Conservation (phyloP, 2,113 vertebrate genomes). For the Phocoena phocoena region DNA sequence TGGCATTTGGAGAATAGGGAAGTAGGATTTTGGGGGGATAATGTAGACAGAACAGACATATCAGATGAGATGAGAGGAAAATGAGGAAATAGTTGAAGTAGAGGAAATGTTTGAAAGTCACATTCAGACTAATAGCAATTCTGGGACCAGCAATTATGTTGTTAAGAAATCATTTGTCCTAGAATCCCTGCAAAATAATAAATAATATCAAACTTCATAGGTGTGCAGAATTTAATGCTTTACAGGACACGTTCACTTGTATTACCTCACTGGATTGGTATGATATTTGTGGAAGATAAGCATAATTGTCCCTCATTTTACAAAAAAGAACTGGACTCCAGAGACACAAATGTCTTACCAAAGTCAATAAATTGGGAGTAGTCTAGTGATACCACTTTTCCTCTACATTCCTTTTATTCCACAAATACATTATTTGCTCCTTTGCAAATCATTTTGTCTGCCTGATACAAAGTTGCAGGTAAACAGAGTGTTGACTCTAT, state of each 20-base stretch:
- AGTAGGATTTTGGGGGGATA: not conserved
- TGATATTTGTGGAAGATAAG: not conserved
- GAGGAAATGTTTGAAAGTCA: not conserved
- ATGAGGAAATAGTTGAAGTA: not conserved
- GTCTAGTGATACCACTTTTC: not conserved
- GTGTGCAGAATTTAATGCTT: not conserved
- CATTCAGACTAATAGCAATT: not conserved
- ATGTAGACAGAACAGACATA: not conserved
- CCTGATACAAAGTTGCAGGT: not conserved
- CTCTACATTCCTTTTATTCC: not conserved
- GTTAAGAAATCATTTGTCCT: not conserved
- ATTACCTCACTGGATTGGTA: not conserved
- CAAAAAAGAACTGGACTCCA: not conserved
- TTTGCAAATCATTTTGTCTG: constrained; percentile 34
- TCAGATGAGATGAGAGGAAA: not conserved
- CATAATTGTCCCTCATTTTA: not conserved
- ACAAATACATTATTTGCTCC: not conserved
- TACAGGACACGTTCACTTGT: not conserved
- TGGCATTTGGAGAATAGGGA: not conserved
- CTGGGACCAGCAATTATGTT: not conserved
- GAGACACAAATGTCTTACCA: not conserved
- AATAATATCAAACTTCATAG: not conserved
- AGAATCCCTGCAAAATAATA: constrained; percentile 36
- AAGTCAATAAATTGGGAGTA: not conserved
- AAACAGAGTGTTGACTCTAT: not conserved